Conservation (phyloP, 2,797 vertebrate species). For the Malacoctenus gilli region DNA sequence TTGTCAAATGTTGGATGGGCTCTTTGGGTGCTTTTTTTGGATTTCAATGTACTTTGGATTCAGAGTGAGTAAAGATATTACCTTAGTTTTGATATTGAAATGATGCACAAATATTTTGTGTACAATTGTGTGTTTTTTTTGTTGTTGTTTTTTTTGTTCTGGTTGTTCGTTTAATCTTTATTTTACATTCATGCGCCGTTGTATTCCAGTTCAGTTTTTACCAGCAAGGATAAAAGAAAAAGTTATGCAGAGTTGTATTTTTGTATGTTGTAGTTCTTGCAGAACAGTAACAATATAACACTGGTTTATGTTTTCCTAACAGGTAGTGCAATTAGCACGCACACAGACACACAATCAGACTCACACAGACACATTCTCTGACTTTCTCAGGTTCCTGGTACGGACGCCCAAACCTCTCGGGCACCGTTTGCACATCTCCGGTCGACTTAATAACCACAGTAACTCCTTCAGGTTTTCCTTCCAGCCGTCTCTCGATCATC, state of each 20-base stretch:
- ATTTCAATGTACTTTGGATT: slow-evolving; percentile 51
- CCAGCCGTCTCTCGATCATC: slow-evolving; percentile 56
- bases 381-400: slow-evolving; percentile 80
- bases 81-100: slow-evolving; percentile 62
- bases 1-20: slow-evolving; percentile 47
- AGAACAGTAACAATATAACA: slow-evolving; percentile 77
- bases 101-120: slow-evolving; percentile 66
- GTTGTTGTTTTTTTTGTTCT: slow-evolving; percentile 36
- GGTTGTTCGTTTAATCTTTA: slow-evolving; percentile 36
- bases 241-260: slow-evolving; percentile 73
- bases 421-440: slow-evolving; percentile 76
- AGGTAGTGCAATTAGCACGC: slow-evolving; percentile 74
- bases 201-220: slow-evolving; percentile 58
- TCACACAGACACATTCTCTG: slow-evolving; percentile 54
- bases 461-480: slow-evolving; percentile 73
- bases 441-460: slow-evolving; percentile 71
- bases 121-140: slow-evolving; percentile 31
- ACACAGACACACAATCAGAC: slow-evolving; percentile 37
- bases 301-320: slow-evolving; percentile 70
- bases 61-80: slow-evolving; percentile 45
- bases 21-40: slow-evolving; percentile 46
- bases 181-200: slow-evolving; percentile 51
- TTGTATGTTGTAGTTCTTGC: slow-evolving; percentile 70
- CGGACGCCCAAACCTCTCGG: slow-evolving; percentile 64
- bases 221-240: slow-evolving; percentile 53